These are phyloP conservation scores for Fringilla coelebs DNA, from an alignment of 2,797 vertebrate genomes.

Conservation along the genomic window DNA sequence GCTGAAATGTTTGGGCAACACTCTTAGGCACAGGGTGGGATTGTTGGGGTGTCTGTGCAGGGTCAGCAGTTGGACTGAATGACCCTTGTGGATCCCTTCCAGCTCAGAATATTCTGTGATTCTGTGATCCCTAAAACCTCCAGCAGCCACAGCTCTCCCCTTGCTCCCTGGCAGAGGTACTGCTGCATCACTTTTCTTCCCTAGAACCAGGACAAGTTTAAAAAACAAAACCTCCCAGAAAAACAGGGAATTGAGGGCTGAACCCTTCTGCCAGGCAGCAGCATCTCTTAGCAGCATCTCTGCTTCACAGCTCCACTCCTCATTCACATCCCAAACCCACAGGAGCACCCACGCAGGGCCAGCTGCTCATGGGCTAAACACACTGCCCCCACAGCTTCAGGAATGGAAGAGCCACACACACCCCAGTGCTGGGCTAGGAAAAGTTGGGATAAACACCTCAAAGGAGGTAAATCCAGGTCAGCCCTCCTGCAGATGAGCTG, in stretches of 20 bases:
- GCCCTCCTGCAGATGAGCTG: not conserved
- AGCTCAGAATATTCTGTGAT: not conserved
- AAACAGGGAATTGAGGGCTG: not conserved
- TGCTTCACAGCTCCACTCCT: not conserved
- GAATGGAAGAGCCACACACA: not conserved
- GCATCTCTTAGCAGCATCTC: not conserved
- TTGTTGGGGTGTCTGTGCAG: not conserved
- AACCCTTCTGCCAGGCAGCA: not conserved
- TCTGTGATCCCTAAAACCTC: not conserved
- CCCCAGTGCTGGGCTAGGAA: not conserved
- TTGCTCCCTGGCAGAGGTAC: not conserved
- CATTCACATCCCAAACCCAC: not conserved
- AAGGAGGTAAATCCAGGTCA: not conserved
- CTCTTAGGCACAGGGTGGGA: not conserved
- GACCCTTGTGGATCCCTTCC: not conserved
- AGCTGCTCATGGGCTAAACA: not conserved
- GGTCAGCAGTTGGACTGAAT: not conserved
- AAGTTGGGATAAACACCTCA: not conserved
- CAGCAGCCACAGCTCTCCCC: not conserved
- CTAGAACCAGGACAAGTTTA: not conserved
- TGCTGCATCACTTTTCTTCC: not conserved
- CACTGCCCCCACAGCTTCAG: rapidly evolving
- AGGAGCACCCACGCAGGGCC: not conserved
- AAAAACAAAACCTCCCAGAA: not conserved
- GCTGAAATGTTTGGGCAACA: rapidly evolving